These are phyloP conservation scores for Uloborus diversus DNA, from an alignment of 1,140 invertebrate species.

Conservation along the genomic window DNA sequence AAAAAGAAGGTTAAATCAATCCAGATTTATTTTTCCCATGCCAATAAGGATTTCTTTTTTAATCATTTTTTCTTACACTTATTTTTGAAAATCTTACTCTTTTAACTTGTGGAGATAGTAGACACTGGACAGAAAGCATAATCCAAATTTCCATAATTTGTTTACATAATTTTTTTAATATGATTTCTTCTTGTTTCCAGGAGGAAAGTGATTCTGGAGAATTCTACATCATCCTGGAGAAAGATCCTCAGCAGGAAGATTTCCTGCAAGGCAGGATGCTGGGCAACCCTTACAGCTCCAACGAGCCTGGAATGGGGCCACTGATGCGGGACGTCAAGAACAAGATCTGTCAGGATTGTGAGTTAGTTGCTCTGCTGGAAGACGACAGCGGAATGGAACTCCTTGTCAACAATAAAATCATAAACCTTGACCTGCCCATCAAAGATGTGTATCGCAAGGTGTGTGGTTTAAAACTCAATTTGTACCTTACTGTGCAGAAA, in stretches of 20 bases:
- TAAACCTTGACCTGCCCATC: conserved; percentile 93
- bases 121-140: too few species aligned
- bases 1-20: too few species aligned
- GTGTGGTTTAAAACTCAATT: not conserved
- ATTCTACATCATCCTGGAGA: conserved; percentile 95
- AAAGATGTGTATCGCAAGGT: conserved; percentile 77
- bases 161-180: too few species aligned
- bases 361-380: conserved; percentile 92
- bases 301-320: conserved; percentile 92
- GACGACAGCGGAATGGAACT: conserved; percentile 99
- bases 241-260: conserved; percentile 98
- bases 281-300: conserved; percentile 95
- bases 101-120: too few species aligned
- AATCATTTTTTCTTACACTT: too few species aligned
- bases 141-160: too few species aligned
- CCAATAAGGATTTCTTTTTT: too few species aligned
- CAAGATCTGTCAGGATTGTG: conserved; percentile 97
- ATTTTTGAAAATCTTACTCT: too few species aligned
- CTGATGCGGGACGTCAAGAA: conserved; percentile 99
- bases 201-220: conserved; percentile 97
- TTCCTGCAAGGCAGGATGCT: conserved; percentile 97
- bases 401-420: conserved; percentile 98
- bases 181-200: conserved; percentile 58
- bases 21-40: too few species aligned
- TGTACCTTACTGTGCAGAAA: too few species aligned